These are phyloP conservation scores for Embiotoca jacksoni DNA, from an alignment of 2,113 vertebrate genomes.

Conservation along the genomic window DNA sequence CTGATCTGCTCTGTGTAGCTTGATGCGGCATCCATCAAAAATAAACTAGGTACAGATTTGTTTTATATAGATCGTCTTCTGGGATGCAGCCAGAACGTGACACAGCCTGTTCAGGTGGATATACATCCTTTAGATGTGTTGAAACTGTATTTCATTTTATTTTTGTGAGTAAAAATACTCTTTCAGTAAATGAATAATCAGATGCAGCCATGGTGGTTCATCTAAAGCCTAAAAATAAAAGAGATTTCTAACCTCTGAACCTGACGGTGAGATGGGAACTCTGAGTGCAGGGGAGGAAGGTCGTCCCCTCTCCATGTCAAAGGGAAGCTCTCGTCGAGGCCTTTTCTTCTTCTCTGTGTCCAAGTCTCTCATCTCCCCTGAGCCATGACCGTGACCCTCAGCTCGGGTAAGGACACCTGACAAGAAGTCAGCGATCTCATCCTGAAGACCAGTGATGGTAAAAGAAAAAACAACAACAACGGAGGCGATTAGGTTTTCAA, in stretches of 20 bases:
- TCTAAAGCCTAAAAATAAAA: neutral
- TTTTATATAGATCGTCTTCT: no score
- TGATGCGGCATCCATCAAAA: no score
- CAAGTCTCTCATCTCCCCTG: slow-evolving; percentile 91
- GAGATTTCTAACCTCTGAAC: slow-evolving; percentile 88
- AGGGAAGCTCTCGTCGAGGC: slow-evolving; percentile 89
- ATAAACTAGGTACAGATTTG: no score
- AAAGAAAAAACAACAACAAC: neutral
- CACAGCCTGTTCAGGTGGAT: no score
- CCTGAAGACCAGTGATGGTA: slow-evolving; percentile 77
- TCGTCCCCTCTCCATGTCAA: slow-evolving; percentile 91
- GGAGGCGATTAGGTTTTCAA: neutral
- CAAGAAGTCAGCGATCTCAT: slow-evolving; percentile 97
- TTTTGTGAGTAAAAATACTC: no score
- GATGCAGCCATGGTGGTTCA: neutral
- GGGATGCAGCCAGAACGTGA: no score
- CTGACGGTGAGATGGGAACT: slow-evolving; percentile 92
- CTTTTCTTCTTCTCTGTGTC: slow-evolving; percentile 95
- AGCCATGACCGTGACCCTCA: slow-evolving; percentile 87
- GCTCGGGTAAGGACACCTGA: slow-evolving; percentile 91
- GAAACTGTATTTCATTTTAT: no score
- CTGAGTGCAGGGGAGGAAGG: slow-evolving; percentile 90
- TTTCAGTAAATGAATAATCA: neutral
- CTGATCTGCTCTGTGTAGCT: no score
- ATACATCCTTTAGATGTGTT: no score